Evolutionary conservation across 2,113 vertebrate species (phyloP).

Genomic region (Atrichornis clamosus): DNA sequence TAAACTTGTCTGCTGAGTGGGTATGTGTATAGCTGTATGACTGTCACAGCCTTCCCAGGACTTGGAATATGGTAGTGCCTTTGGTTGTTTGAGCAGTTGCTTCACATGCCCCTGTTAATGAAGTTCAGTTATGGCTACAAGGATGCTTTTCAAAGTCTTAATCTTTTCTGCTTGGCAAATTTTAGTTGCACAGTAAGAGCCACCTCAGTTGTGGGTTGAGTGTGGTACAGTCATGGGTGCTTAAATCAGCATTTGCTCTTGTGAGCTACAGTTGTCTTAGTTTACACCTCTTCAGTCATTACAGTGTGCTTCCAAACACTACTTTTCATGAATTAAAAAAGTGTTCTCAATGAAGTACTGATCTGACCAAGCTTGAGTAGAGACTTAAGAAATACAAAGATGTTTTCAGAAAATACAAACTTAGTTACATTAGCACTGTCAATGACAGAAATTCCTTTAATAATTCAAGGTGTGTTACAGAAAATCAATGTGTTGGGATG

Average conservation of each 20-base stretch:
- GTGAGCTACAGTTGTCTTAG: background rate
- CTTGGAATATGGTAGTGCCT: background rate
- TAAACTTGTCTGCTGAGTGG: background rate
- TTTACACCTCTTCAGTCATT: background rate
- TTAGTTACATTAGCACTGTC: background rate
- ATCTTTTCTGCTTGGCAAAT: background rate
- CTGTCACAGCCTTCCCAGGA: background rate
- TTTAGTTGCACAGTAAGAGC: background rate
- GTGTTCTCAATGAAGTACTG: background rate
- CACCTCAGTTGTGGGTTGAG: background rate
- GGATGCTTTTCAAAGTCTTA: background rate
- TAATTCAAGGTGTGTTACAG: background rate
- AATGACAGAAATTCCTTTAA: background rate
- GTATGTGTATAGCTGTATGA: background rate
- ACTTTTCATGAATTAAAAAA: background rate
- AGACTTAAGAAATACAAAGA: background rate
- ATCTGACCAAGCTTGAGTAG: background rate
- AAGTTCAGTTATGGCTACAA: background rate
- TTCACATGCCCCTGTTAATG: background rate
- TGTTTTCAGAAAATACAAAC: background rate
- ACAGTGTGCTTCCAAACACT: background rate
- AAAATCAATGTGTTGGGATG: background rate
- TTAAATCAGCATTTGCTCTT: background rate
- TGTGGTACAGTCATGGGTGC: rapidly evolving
- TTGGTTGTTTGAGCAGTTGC: background rate